Percentiles rank a stretch among this genome's conserved stretches.
Conservation (phyloP, 2,797 vertebrate species). For the Alfaro cultratus region DNA sequence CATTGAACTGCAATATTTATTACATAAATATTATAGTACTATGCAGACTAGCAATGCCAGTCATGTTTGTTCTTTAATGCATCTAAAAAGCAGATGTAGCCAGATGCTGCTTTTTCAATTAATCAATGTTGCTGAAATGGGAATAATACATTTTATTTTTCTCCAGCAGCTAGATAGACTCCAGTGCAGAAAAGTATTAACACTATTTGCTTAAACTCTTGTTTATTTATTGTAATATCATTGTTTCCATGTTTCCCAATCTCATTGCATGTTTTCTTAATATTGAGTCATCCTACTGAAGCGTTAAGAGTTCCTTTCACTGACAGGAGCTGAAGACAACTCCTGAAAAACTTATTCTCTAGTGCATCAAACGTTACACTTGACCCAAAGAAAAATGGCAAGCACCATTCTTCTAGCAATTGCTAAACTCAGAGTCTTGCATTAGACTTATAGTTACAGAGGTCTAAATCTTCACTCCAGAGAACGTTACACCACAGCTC, state of each 20-base stretch:
- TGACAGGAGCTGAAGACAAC: neutral
- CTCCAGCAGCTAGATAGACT: neutral
- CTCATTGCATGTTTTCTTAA: neutral
- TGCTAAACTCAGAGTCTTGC: neutral
- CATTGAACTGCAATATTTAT: neutral
- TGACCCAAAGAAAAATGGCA: neutral
- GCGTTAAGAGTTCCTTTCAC: neutral
- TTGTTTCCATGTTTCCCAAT: neutral
- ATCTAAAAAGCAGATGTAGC: neutral
- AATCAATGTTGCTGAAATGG: neutral
- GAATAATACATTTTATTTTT: neutral
- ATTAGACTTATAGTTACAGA: neutral
- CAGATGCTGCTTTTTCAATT: neutral
- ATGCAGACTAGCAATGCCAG: neutral
- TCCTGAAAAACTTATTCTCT: neutral
- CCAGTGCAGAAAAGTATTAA: neutral
- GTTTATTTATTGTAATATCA: neutral
- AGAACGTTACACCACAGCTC: neutral
- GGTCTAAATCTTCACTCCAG: neutral
- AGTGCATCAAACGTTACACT: neutral
- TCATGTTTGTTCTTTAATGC: neutral
- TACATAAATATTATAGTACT: neutral
- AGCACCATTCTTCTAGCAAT: neutral
- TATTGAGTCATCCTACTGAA: neutral
- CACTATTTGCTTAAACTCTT: neutral